Evolutionary conservation across 2,113 vertebrate genomes (phyloP), one percentile per base, ranked within the genome.

Genomic region (Eclectus roratus): DNA sequence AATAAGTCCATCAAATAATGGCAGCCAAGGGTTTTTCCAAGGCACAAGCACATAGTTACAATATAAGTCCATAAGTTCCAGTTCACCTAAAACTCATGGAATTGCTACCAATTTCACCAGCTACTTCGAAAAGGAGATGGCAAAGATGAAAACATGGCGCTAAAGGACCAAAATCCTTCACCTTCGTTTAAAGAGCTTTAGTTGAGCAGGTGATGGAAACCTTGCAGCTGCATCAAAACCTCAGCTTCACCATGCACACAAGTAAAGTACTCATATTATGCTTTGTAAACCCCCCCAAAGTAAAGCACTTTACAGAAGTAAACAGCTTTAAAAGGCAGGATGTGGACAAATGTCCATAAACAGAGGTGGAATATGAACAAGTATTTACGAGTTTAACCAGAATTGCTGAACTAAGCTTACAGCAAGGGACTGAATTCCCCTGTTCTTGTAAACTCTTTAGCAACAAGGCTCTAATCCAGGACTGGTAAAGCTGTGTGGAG

Each of bases 341-440:
- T 53, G 49, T 47, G 85, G 94, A 92, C 79, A 85, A 96, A 91
- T 11, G 85, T 47, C 88, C 90, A 76, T 79, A 96, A 92, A 8
- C 20, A 37, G 17, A 87, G 3, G 70, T 21, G 35, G 43, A 63
- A 41, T 9, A 64, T 7, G 16, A 95, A 85, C 65, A 91, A 85
- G 58, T 85, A 66, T 92, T 91, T 73, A 84, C n/a, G 28, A 70
- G 88, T 64, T 91, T 41, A 95, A 68, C 70, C 88, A 61, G 64
- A 96, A 79, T 4, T 85, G 65, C 55, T 65, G 61, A 85, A 69
- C 68, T 79, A 86, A 85, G 86, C 60, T 64, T 82, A 28, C 23
- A 88, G 49, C 13, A 76, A 91, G 73, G 9, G 37, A 44, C 65
- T 86, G 49, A 80, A 81, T 23, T 24, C 21, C 47, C n/a, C 37